Evolutionary conservation across 1,140 invertebrate species (phyloP).

Genomic region (Drosophila neocordata): DNA sequence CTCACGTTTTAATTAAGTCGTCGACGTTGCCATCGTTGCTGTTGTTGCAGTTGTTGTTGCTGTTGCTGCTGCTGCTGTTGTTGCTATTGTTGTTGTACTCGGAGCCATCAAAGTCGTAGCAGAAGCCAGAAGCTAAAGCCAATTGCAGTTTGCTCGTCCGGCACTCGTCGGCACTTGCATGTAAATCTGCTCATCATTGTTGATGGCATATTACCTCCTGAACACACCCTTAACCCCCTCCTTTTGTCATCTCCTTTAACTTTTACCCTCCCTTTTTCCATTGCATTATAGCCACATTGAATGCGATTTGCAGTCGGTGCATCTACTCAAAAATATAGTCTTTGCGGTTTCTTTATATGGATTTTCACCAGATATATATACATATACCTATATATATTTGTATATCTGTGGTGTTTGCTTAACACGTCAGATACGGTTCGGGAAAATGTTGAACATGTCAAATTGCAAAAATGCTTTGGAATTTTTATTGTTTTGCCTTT

Average conservation of each 20-base stretch:
- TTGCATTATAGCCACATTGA: conserved; percentile 48
- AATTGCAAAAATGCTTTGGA: conserved; percentile 77
- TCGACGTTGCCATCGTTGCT: conserved; percentile 40
- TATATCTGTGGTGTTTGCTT: conserved; percentile 47
- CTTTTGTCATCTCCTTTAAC: too few relatives aligned
- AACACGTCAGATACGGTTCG: conserved; percentile 65
- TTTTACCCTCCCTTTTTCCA: neutral
- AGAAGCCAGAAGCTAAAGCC: conserved; percentile 44
- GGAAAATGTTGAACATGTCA: conserved; percentile 53
- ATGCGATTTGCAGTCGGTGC: conserved; percentile 76
- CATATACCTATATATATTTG: too few relatives aligned
- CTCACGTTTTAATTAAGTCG: conserved; percentile 81
- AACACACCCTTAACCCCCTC: conserved; percentile 1
- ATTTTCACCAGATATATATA: conserved; percentile 57
- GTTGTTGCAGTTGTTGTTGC: conserved; percentile 22
- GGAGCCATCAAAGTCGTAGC: conserved; percentile 18
- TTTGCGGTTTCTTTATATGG: conserved; percentile 66
- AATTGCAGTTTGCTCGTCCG: conserved; percentile 39
- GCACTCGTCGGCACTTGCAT: conserved; percentile 67
- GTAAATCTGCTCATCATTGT: conserved; percentile 81
- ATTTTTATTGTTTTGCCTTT: conserved; percentile 59
- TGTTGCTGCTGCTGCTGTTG: conserved; percentile 25
- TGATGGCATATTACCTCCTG: conserved; percentile 74
- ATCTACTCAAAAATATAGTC: conserved; percentile 55
- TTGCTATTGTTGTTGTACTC: conserved; percentile 13